Base-by-base conservation (phyloP, 2,888 invertebrate species). In the Meghimatium bilineatum region DNA sequence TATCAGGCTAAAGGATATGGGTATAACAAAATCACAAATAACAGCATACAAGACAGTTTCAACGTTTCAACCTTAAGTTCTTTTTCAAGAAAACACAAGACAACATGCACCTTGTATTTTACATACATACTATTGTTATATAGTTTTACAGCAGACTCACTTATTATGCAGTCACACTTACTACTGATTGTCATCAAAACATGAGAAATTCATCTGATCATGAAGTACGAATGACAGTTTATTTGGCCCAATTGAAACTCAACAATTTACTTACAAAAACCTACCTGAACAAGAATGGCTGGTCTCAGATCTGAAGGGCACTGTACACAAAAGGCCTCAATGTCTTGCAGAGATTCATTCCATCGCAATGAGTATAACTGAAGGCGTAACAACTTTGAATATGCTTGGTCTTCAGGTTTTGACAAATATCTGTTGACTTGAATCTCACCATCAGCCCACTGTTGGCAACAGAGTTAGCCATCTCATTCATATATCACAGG, bases 391-490 rank as follows among this genome's bases (percentile, higher is more conserved):
- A 82, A 34, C n/a, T n/a, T 34, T 5, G 76, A 36, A 10, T 20
- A 67, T 67, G 44, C 66, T 26, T 17, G 1, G 23, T 49, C 67
- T 20, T 3, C 49, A 34, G n/a, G 23, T 34, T 23, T n/a, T 44
- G 81, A 38, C 8, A 32, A 5, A n/a, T 66, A 82, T 49, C 82
- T 44, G 44, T 14, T 66, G 29, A 82, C 82, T 52, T 75, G 74
- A 49, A 82, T 82, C 52, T 82, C 82, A 32, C 75, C 74, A 17
- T 75, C 49, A 17, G 49, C 52, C 82, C 82, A 82, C 82, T 82
- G 72, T 36, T 36, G 29, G 74, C 23, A 74, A 20, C 26, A n/a
- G 29, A 52, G n/a, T 44, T 63, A 56, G 23, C 5, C 44, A 44
- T 8, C 44, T 44, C n/a, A n/a, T n/a, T n/a, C n/a, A n/a, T n/a